These are phyloP conservation scores for Heliconius congener DNA, from an alignment of 1,140 invertebrate genomes.

Conservation along the genomic window DNA sequence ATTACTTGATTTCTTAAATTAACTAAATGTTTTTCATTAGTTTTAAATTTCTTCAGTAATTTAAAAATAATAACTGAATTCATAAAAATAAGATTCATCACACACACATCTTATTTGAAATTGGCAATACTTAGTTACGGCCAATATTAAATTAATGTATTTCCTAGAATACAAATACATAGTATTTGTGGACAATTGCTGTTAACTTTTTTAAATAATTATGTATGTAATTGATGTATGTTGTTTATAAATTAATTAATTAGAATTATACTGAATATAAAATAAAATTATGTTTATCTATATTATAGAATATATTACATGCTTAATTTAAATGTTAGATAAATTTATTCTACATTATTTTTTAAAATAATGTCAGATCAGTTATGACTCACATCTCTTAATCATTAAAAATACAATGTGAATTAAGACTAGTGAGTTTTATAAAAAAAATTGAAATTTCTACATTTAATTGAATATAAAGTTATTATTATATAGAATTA, in stretches of 20 bases:
- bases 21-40: too few species aligned
- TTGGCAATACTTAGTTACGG: too few species aligned
- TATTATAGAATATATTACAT: conserved; percentile 5
- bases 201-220: neutral
- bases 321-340: neutral
- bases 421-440: conserved; percentile 12
- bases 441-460: too few species aligned
- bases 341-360: neutral
- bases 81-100: too few species aligned
- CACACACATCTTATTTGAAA: too few species aligned
- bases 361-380: conserved; percentile 3
- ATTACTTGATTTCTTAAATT: neutral
- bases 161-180: neutral
- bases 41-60: too few species aligned
- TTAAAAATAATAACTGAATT: too few species aligned
- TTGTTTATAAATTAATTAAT: neutral
- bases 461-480: neutral
- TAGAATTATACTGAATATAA: neutral
- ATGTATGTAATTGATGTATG: neutral
- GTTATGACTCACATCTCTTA: conserved; percentile 4
- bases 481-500: neutral
- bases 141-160: neutral
- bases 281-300: neutral
- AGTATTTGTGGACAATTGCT: neutral
- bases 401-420: conserved; percentile 21